Percentiles rank a stretch among this genome's conserved stretches.
These are phyloP conservation scores for Dipodomys merriami DNA, from an alignment of 2,113 vertebrate genomes.

Conservation along the genomic window DNA sequence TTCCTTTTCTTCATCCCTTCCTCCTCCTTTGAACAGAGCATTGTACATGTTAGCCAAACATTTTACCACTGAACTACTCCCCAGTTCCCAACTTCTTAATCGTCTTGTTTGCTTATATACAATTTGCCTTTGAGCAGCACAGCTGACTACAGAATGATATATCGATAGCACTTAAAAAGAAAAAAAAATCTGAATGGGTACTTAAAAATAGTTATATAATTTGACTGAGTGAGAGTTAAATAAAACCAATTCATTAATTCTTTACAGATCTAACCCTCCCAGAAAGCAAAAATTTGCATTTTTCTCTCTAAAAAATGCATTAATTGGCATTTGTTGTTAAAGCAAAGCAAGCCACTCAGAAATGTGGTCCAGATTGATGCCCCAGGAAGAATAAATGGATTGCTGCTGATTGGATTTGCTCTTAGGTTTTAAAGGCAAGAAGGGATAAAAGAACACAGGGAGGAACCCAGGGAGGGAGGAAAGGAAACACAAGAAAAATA, in stretches of 20 bases:
- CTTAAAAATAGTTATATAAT: not conserved
- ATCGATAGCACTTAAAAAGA: not conserved
- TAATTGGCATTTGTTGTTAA: slow-evolving; percentile 1
- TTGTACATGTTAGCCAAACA: too few relatives aligned
- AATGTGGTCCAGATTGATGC: not conserved
- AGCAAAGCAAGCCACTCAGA: slow-evolving; percentile 18
- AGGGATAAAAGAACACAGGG: not conserved
- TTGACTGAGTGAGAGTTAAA: slow-evolving; percentile 13
- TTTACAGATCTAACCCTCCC: slow-evolving; percentile 18
- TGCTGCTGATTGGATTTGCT: slow-evolving; percentile 12
- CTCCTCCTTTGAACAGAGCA: too few relatives aligned
- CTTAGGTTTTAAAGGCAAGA: not conserved
- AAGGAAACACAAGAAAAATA: not conserved
- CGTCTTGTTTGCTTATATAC: not conserved
- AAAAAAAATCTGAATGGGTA: not conserved
- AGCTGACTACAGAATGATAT: not conserved
- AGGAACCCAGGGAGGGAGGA: too few relatives aligned
- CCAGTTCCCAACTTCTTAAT: not conserved
- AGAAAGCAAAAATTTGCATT: slow-evolving; percentile 22
- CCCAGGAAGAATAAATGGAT: slow-evolving; percentile 11
- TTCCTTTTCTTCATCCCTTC: too few relatives aligned
- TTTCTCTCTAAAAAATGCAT: slow-evolving; percentile 29
- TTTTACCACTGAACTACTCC: too few relatives aligned
- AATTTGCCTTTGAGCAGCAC: not conserved
- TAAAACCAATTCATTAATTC: not conserved